Percentiles rank a stretch among this genome's conserved stretches.
phyloP scores from a whole-genome alignment of 2,113 vertebrate genomes.

The Takifugu bimaculatus region DNA sequence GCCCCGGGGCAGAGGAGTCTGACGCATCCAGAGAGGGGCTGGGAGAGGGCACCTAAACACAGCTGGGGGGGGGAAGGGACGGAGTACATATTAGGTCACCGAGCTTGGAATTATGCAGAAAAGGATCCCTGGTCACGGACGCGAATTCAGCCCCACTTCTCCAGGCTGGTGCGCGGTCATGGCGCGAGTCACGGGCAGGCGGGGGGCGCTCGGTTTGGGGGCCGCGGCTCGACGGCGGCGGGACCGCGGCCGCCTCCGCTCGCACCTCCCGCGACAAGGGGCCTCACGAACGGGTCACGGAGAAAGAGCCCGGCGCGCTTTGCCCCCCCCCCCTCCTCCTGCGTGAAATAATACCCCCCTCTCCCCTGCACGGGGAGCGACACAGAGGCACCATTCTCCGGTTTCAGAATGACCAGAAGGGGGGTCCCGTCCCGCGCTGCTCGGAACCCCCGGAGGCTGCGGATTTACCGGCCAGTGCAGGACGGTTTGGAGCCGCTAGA shows the following conservation, averaged over 20 bases:
- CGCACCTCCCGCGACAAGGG: conserved; percentile 66
- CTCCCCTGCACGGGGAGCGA: background rate
- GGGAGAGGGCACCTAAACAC: conserved; percentile 66
- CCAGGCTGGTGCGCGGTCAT: background rate
- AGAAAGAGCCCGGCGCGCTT: conserved; percentile 49
- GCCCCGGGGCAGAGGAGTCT: conserved; percentile 67
- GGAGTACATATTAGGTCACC: conserved; percentile 15
- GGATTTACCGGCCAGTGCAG: conserved; percentile 2
- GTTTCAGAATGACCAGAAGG: conserved; percentile 56
- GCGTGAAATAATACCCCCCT: conserved; percentile 11
- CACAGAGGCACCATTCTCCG: conserved; percentile 50
- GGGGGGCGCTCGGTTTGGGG: conserved; percentile 52
- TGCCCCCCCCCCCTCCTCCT: background rate
- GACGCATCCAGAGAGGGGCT: conserved; percentile 75
- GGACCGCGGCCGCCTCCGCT: conserved; percentile 70
- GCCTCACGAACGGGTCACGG: conserved; percentile 65
- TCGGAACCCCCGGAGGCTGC: conserved; percentile 4
- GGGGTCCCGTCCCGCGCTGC: conserved; percentile 29
- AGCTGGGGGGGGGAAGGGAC: conserved; percentile 37
- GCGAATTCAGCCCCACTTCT: conserved; percentile 1
- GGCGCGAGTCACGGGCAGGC: background rate
- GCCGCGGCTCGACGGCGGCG: conserved; percentile 53
- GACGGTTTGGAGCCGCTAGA: conserved; percentile 6
- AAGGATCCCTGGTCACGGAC: conserved; percentile 1
- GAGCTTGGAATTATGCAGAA: conserved; percentile 4